Base-by-base conservation (phyloP, 2,888 invertebrate species). In the Lampropteryx suffumata region DNA sequence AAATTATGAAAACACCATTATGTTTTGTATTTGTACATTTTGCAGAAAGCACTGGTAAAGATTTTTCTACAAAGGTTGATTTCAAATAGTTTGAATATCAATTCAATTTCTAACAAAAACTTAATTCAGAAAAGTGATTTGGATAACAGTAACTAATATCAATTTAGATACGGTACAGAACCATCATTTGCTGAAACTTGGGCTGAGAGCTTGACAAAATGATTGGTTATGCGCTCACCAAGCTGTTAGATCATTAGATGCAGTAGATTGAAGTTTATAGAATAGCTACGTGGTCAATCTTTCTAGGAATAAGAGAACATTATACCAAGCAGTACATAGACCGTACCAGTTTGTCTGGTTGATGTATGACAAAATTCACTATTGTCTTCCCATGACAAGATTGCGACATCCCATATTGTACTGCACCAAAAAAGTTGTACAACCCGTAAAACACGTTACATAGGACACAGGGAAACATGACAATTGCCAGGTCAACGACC, bases 391-490 rank as follows among this genome's bases (percentile, higher is more conserved):
- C 26, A 42, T 29, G 27, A 33, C 27, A 28, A 27, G 32, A 14
- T 71, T 70, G 70, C 72, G 68, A 75, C 76, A 76, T 73, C 67
- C 67, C 64, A 59, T 55, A 49, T 55, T 62, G 66, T 55, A 55
- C 62, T 65, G 72, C 62, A 65, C 67, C 66, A 76, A 83, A 82
- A n/a, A 74, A 73, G 69, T 62, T 61, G 57, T 63, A 71, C 73
- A 79, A 81, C 79, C 69, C 76, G 80, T 83, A 79, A 79, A 84
- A 84, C 86, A 81, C 73, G 87, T 86, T 82, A 74, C 77, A 71
- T 67, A 72, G 67, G 67, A 74, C 72, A 69, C 69, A 71, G 75
- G 75, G 77, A 76, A 79, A 79, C 73, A 76, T 74, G 79, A 83
- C 84, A 83, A 77, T 75, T 65, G 78, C 57, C 65, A 71, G 84